These are phyloP conservation scores for Dasypogon diadema DNA, from an alignment of 2,888 invertebrate species.

Conservation along the genomic window DNA sequence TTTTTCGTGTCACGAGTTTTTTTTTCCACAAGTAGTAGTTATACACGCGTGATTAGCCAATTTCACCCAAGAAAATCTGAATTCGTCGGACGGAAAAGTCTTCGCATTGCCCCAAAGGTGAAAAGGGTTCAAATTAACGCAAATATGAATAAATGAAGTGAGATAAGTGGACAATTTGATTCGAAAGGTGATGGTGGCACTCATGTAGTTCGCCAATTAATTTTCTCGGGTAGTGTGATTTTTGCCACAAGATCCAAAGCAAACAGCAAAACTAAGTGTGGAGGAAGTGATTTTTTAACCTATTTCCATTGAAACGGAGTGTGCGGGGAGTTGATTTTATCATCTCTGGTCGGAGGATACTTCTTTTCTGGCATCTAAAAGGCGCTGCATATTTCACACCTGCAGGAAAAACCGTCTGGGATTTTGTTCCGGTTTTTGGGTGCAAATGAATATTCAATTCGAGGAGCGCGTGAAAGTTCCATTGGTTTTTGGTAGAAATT, in stretches of 20 bases:
- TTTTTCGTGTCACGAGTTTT: neutral
- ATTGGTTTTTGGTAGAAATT: too few relatives aligned
- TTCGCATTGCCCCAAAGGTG: neutral
- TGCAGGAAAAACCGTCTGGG: neutral
- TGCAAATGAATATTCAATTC: too few relatives aligned
- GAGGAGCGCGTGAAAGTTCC: too few relatives aligned
- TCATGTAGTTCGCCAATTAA: conserved; percentile 11
- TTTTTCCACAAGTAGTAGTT: conserved; percentile 17
- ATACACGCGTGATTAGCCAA: conserved; percentile 28
- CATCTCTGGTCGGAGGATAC: conserved; percentile 9
- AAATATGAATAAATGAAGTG: neutral
- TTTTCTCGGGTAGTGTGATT: neutral
- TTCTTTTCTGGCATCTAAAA: conserved; percentile 14
- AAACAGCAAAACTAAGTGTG: conserved; percentile 2
- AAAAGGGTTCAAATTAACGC: neutral
- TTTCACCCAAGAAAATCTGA: conserved; percentile 2
- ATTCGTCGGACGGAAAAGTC: neutral
- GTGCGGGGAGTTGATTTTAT: conserved; percentile 1
- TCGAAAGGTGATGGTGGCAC: neutral
- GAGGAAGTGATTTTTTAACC: neutral
- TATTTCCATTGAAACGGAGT: neutral
- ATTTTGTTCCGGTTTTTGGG: too few relatives aligned
- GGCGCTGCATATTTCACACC: neutral
- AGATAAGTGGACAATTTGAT: neutral
- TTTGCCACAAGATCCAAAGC: conserved; percentile 13